A percentile compares a stretch with the other conserved stretches of the same genome.
Conservation (phyloP, 2,113 vertebrate species). For the Poeciliopsis occidentalis region DNA sequence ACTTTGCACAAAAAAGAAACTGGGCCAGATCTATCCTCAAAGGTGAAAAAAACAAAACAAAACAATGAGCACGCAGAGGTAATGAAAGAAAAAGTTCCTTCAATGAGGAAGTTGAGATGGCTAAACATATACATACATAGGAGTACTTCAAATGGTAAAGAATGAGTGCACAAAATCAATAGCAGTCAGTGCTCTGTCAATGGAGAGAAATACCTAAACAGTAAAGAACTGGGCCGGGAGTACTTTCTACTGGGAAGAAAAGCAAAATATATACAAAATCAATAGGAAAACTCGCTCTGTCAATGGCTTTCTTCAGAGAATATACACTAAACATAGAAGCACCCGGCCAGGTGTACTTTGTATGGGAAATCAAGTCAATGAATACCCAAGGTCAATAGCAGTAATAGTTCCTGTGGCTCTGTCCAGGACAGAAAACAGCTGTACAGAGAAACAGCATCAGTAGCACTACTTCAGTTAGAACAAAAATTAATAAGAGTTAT, state of each 20-base stretch:
- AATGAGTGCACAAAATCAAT: not conserved
- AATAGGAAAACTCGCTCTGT: not conserved
- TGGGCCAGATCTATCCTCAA: not conserved
- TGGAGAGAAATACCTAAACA: not conserved
- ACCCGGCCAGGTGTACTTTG: not conserved
- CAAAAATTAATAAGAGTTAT: not conserved
- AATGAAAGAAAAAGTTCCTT: not conserved
- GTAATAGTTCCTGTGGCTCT: not conserved
- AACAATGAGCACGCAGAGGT: not conserved
- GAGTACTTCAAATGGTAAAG: not conserved
- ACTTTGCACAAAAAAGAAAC: not conserved
- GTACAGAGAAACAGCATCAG: not conserved
- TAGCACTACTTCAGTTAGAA: not conserved
- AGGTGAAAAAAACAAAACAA: not conserved
- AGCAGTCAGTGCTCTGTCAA: not conserved
- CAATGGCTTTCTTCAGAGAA: not conserved
- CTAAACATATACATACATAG: not conserved
- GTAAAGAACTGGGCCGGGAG: not conserved
- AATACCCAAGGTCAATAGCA: not conserved
- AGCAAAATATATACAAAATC: not conserved
- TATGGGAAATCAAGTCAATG: not conserved
- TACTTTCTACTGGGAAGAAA: not conserved
- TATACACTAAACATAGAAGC: not conserved
- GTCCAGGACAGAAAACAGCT: not conserved
- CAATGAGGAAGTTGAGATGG: not conserved